Evolutionary conservation across 2,113 vertebrate genomes (phyloP), one percentile per base, ranked within the genome.

Genomic region (Herpailurus yagouaroundi): DNA sequence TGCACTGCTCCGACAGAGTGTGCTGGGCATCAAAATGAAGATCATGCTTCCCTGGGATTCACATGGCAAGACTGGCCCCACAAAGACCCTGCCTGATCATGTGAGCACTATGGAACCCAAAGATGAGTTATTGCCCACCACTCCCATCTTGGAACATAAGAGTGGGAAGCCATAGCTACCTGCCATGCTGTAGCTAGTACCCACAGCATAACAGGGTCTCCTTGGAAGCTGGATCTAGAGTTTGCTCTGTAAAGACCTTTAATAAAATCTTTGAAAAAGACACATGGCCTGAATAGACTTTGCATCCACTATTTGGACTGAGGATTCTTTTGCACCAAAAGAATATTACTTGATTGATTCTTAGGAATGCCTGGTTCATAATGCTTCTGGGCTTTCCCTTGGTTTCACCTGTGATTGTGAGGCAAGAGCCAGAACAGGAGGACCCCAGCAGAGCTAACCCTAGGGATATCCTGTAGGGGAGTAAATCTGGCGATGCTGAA

Each of bases 101-200:
- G 99, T 97, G 98, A 99, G 99, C 99, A 99, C 99, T 0, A 99
- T 99, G 98, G 99, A 71, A 98, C 99, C 99, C 97, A 99, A 99
- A 98, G 99, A 99, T 15, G 99, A 99, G 99, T 98, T 98, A 81
- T 97, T 99, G 93, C 99, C 99, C 92, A 99, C 99, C 98, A 99
- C 99, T 14, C 99, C 99, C 11, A 98, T 99, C 99, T 71, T 71
- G 19, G 69, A 21, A 71, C n/a, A 21, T 8, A 71, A 71, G 19
- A 71, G n/a, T 71, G 7, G 69, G 69, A 36, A 21, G 9, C n/a
- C n/a, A 71, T 19, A 36, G n/a, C n/a, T 36, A 19, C 68, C 64
- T 99, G n/a, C 99, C 99, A 55, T 38, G 48, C 15, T 36, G 23
- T 50, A 99, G 99, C 95, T 99, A 99, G 97, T 99, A 50, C 99